Evolutionary conservation across 2,888 invertebrate species (phyloP).

Genomic region (Endomychus coccineus): DNA sequence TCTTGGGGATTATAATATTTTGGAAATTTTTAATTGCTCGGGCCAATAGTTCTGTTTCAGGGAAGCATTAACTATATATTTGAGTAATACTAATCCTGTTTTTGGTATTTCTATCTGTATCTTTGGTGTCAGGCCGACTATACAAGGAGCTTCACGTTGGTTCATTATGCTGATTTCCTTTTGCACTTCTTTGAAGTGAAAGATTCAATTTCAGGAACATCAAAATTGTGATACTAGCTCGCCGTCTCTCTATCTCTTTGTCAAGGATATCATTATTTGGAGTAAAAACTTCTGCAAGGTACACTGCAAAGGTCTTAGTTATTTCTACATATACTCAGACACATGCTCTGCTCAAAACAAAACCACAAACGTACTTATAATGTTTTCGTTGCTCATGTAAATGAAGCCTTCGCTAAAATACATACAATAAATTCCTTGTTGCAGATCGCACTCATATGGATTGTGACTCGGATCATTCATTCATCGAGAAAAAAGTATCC

Average conservation of each 20-base stretch:
- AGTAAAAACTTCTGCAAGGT: slow-evolving; percentile 3
- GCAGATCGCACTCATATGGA: too few species aligned
- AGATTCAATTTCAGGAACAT: too few species aligned
- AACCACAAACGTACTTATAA: too few species aligned
- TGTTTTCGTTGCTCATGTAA: too few species aligned
- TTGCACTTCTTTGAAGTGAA: too few species aligned
- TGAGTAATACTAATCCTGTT: neutral
- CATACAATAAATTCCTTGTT: too few species aligned
- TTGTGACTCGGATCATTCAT: too few species aligned
- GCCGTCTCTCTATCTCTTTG: slow-evolving; percentile 4
- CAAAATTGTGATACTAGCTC: too few species aligned
- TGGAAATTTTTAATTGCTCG: slow-evolving; percentile 1
- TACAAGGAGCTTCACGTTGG: neutral
- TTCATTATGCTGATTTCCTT: neutral
- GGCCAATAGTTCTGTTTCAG: neutral
- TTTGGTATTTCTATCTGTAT: neutral
- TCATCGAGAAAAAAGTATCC: too few species aligned
- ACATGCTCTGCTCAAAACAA: too few species aligned
- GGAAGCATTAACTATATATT: neutral
- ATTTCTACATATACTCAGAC: too few species aligned
- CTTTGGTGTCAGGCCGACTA: neutral
- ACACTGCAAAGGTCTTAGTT: neutral
- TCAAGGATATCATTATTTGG: slow-evolving; percentile 5
- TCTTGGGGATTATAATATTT: neutral
- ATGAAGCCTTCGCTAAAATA: too few species aligned